Percentiles rank a stretch among this genome's conserved stretches.
Conservation (phyloP, 2,797 vertebrate genomes). For the Pampus argenteus region DNA sequence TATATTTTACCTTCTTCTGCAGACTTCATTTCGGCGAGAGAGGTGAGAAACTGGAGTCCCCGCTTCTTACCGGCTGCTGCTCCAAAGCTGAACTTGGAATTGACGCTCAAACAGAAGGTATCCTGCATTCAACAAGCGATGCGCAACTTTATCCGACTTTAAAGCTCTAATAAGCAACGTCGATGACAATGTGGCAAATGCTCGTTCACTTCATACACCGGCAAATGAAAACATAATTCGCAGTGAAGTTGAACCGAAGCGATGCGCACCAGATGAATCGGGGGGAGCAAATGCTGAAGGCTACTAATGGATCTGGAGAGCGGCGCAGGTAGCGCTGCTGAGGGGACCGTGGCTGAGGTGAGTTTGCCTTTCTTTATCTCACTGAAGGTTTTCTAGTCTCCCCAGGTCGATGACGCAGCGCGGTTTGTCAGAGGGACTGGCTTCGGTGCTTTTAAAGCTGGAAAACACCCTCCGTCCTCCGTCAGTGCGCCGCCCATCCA, state of each 20-base stretch:
- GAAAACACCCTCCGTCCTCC: conserved; percentile 91
- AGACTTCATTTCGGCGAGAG: conserved; percentile 91
- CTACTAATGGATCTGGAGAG: conserved; percentile 14
- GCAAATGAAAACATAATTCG: conserved; percentile 51
- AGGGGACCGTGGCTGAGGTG: conserved; percentile 56
- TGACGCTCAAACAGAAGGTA: conserved; percentile 72
- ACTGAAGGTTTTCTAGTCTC: conserved; percentile 78
- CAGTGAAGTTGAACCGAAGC: conserved; percentile 4
- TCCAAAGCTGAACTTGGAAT: conserved; percentile 87
- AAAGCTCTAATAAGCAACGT: conserved; percentile 12
- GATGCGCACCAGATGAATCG: conserved; percentile 17
- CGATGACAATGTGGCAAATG: neutral
- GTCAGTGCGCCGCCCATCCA: conserved; percentile 81
- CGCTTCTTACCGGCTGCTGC: conserved; percentile 84
- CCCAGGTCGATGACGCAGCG: conserved; percentile 90
- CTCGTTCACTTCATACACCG: conserved; percentile 45
- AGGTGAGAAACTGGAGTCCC: conserved; percentile 78
- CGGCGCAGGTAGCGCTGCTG: conserved; percentile 45
- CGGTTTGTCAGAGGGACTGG: conserved; percentile 80
- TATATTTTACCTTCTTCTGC: conserved; percentile 92
- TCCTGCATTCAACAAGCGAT: conserved; percentile 86
- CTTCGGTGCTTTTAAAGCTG: conserved; percentile 94
- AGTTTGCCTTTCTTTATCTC: conserved; percentile 60
- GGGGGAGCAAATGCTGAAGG: neutral
- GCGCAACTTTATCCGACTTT: conserved; percentile 65